These are phyloP conservation scores for Chamaetylas fuelleborni DNA, from an alignment of 2,113 vertebrate species.

Conservation along the genomic window DNA sequence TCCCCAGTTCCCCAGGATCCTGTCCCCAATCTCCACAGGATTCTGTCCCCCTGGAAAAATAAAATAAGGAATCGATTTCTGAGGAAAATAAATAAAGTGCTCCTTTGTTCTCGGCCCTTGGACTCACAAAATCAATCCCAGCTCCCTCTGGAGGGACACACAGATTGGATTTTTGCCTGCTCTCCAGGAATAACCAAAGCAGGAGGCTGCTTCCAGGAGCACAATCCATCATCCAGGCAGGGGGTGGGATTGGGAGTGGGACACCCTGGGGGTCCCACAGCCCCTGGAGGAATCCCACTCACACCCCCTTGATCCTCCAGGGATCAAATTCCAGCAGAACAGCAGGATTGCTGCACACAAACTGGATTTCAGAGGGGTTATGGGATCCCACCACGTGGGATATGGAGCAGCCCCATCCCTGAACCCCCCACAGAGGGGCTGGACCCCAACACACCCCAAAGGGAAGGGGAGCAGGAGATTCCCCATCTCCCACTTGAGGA, in stretches of 20 bases:
- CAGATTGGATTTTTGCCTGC: background rate
- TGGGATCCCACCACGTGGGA: fast-evolving
- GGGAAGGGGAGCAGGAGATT: background rate
- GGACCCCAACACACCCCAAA: fast-evolving
- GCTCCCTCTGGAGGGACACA: background rate
- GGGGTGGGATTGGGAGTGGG: fast-evolving
- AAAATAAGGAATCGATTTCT: background rate
- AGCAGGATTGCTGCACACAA: fast-evolving
- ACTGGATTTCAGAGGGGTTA: background rate
- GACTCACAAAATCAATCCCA: background rate
- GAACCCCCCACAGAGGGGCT: background rate
- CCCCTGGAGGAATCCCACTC: background rate
- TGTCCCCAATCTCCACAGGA: too few species aligned
- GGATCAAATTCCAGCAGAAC: background rate
- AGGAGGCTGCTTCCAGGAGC: background rate
- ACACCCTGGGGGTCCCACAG: fast-evolving
- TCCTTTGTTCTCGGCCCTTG: background rate
- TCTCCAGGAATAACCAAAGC: background rate
- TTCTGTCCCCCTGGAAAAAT: background rate
- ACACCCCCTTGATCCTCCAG: background rate
- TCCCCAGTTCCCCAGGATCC: too few species aligned
- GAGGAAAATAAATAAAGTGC: background rate
- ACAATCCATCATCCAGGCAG: background rate
- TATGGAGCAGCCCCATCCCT: fast-evolving
- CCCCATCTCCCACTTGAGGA: background rate